Evolutionary conservation across 1,140 invertebrate genomes (phyloP).

Genomic region (Homalodisca vitripennis): DNA sequence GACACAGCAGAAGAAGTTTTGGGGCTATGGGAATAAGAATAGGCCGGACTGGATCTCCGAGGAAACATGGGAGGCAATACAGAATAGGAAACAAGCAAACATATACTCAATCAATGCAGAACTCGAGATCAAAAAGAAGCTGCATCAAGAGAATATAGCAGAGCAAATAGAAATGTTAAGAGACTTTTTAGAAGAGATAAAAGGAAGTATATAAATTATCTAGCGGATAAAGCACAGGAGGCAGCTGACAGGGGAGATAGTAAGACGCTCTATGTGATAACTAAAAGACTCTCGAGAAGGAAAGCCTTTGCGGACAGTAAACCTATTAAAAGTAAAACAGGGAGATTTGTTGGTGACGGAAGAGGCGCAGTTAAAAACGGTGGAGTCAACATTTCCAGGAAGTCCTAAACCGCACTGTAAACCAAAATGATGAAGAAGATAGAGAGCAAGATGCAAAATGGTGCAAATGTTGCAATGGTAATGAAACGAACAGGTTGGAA

Average conservation of each 20-base stretch:
- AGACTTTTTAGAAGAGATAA: constrained; percentile 16
- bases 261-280: constrained; percentile 29
- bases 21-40: constrained; percentile 1
- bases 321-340: no score
- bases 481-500: no score
- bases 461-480: no score
- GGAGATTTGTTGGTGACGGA: no score
- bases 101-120: not conserved
- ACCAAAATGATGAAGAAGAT: no score
- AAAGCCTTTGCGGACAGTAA: no score
- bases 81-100: constrained; percentile 19
- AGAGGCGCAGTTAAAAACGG: no score
- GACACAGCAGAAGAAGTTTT: constrained; percentile 19
- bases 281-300: constrained; percentile 17
- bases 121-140: constrained; percentile 21
- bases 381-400: no score
- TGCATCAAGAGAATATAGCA: not conserved
- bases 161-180: constrained; percentile 23
- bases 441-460: no score
- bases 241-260: constrained; percentile 13
- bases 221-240: constrained; percentile 17
- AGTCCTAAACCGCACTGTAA: no score
- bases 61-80: constrained; percentile 3
- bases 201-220: constrained; percentile 19
- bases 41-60: constrained; percentile 26